Conservation (phyloP, 2,113 vertebrate species). For the Silurus glanis region DNA sequence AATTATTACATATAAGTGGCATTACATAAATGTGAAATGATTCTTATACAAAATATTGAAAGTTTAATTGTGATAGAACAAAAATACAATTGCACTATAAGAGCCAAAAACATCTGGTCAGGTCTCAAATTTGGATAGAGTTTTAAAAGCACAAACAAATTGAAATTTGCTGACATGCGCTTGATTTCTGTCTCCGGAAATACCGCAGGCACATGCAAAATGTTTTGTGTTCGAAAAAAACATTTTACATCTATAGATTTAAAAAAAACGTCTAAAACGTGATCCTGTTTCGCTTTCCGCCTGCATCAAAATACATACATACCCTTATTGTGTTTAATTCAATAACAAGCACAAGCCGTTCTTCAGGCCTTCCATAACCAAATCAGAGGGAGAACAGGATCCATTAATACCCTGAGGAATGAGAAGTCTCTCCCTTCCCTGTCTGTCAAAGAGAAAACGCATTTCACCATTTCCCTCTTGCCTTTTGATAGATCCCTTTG, state of each 20-base stretch:
- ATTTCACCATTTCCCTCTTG: constrained; percentile 33
- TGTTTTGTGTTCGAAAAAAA: not conserved
- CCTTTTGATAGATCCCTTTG: constrained; percentile 50
- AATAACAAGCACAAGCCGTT: constrained; percentile 45
- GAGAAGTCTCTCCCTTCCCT: constrained; percentile 10
- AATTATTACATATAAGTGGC: not conserved
- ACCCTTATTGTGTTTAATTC: constrained; percentile 43
- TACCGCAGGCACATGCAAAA: not conserved
- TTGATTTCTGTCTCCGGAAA: not conserved
- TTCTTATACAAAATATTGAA: not conserved
- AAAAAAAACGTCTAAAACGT: not conserved
- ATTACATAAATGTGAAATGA: not conserved
- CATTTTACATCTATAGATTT: not conserved
- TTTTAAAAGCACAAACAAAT: not conserved
- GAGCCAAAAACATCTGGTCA: not conserved
- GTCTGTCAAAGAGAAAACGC: constrained; percentile 42
- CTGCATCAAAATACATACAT: not conserved
- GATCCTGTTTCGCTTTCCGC: not conserved
- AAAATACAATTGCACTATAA: not conserved
- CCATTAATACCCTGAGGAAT: constrained; percentile 49
- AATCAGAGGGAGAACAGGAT: constrained; percentile 47
- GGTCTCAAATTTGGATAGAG: not conserved
- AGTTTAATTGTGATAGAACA: not conserved
- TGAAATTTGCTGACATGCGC: not conserved
- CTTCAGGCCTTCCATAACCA: constrained; percentile 41